These are phyloP conservation scores for Trachelus stipa DNA, from an alignment of 2,888 invertebrate species.

Conservation along the genomic window DNA sequence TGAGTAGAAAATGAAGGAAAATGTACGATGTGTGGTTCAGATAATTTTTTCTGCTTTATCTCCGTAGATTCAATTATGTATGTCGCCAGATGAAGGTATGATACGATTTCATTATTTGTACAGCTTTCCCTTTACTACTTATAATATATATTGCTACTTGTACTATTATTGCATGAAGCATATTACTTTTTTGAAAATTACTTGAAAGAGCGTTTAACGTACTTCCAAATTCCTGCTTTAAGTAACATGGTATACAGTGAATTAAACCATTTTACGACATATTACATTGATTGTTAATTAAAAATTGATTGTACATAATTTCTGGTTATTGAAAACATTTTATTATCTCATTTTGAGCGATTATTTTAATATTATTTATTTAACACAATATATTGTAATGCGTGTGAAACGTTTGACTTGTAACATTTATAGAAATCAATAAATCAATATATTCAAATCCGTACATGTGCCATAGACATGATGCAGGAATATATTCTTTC, in stretches of 20 bases:
- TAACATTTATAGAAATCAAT: background rate
- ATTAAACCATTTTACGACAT: background rate
- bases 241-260: background rate
- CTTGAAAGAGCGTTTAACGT: background rate
- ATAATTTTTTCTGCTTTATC: background rate
- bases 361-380: background rate
- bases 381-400: background rate
- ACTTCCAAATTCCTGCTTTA: background rate
- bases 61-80: background rate
- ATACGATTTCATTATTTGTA: background rate
- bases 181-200: background rate
- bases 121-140: background rate
- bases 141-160: no score
- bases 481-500: background rate
- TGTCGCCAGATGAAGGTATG: background rate
- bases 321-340: no score
- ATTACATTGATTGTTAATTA: no score
- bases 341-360: background rate
- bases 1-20: background rate
- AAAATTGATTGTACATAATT: background rate
- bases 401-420: no score
- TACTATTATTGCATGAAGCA: no score
- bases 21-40: background rate
- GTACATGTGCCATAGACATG: background rate
- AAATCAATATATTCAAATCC: background rate